Evolutionary conservation across 2,797 vertebrate genomes (phyloP), one percentile per base, ranked within the genome.

Genomic region (Centroberyx gerrardi): DNA sequence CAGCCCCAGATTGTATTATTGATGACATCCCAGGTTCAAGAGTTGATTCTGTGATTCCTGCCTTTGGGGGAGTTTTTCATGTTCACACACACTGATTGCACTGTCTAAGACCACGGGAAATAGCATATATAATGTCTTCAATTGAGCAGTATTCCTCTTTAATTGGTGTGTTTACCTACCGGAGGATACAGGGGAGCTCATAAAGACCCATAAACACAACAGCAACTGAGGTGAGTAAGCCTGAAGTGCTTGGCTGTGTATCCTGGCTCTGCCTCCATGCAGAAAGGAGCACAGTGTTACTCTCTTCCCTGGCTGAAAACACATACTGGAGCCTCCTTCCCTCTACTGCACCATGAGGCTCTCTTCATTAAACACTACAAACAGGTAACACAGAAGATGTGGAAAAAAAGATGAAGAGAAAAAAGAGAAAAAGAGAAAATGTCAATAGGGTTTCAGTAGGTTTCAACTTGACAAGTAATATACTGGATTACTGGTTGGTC

Each of bases 381-480:
- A 46, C 44, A 15, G 44, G 1, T 8, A 10, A 10, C 8, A 40
- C 38, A 40, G 38, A 40, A 40, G 8, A 40, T 40, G 7, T 40
- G 17, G 17, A n/a, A 8, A 3, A 13, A 49, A 31, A 14, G n/a
- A 3, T 9, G 27, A 13, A 48, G 13, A 29, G 14, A 44, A 48
- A 22, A 14, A 42, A 38, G 28, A 52, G 6, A 66, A 62, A 67
- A 79, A 67, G 71, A 55, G 13, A 78, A 48, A 81, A 74, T 59
- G 77, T 74, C 82, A 83, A 68, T 60, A 66, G 22, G 55, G 70
- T 81, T 84, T 81, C 68, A 83, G 81, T 64, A 38, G 64, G 74
- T 84, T 89, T 90, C 82, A 86, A 80, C 63, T 82, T 90, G 82
- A 88, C 89, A 90, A 85, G 81, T 81, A 76, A 90, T 66, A 85